These are phyloP conservation scores for Schrankia costaestrigalis DNA, from an alignment of 2,888 invertebrate species.

Conservation along the genomic window DNA sequence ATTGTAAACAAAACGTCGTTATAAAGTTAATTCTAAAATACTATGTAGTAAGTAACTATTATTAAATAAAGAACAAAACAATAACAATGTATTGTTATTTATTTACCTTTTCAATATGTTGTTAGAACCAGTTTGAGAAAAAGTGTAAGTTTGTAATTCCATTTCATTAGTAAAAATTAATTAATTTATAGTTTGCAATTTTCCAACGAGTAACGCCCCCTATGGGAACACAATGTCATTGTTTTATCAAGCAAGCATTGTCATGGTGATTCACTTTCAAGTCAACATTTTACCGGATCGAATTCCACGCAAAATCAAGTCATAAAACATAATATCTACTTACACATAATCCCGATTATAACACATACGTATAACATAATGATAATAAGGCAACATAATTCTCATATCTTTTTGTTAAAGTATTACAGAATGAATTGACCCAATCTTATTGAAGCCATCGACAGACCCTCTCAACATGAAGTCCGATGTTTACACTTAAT, in stretches of 20 bases:
- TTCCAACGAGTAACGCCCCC: constrained; percentile 58
- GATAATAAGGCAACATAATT: no score
- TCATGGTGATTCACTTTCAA: constrained; percentile 67
- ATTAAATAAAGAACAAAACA: no score
- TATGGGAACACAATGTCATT: constrained; percentile 51
- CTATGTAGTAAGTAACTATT: no score
- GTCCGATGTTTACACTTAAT: constrained; percentile 20
- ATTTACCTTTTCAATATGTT: no score
- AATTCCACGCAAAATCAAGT: constrained; percentile 1
- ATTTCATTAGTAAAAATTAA: no score
- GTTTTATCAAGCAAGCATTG: constrained; percentile 62
- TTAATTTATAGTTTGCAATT: no score
- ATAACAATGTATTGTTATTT: no score
- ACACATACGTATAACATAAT: background rate
- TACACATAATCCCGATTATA: background rate
- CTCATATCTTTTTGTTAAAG: no score
- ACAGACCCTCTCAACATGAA: constrained; percentile 20
- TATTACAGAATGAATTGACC: constrained; percentile 13
- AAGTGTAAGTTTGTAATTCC: no score
- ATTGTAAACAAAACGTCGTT: no score
- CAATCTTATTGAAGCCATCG: constrained; percentile 16
- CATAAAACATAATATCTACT: constrained; percentile 2
- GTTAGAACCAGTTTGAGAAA: no score
- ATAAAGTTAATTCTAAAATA: no score
- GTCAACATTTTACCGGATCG: constrained; percentile 27